Evolutionary conservation across 2,113 vertebrate genomes (phyloP).

Genomic region (Nannobrachium achirus): DNA sequence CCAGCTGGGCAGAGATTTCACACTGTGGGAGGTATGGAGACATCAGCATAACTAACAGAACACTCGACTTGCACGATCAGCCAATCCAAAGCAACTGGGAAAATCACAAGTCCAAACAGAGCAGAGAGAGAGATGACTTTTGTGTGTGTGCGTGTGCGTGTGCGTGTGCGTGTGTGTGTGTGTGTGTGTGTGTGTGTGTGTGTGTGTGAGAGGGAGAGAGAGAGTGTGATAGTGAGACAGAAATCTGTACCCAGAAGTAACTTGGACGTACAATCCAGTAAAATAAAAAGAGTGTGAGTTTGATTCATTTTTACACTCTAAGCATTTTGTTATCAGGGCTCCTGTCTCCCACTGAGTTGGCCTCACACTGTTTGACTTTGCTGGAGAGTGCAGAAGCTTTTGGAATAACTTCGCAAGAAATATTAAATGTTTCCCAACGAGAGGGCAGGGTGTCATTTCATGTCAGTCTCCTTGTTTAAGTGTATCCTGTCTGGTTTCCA

Average conservation of each 20-base stretch:
- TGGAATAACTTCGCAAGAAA: conserved; percentile 38
- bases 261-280: no score
- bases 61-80: conserved; percentile 32
- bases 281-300: no score
- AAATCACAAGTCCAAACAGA: conserved; percentile 43
- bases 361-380: conserved; percentile 38
- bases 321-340: conserved; percentile 31
- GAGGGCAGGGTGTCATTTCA: conserved; percentile 22
- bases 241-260: no score
- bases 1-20: conserved; percentile 60
- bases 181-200: conserved; percentile 47
- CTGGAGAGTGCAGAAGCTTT: conserved; percentile 36
- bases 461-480: conserved; percentile 20
- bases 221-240: no score
- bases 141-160: conserved; percentile 44
- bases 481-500: not conserved
- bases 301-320: no score
- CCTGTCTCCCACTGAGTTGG: conserved; percentile 28
- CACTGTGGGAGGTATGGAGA: conserved; percentile 66
- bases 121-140: conserved; percentile 25
- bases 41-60: conserved; percentile 79
- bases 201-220: conserved; percentile 47
- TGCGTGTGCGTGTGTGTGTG: conserved; percentile 22
- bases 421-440: conserved; percentile 22
- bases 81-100: conserved; percentile 49